These are phyloP conservation scores for Calliphora vomitoria DNA, from an alignment of 2,888 invertebrate genomes.

Conservation along the genomic window DNA sequence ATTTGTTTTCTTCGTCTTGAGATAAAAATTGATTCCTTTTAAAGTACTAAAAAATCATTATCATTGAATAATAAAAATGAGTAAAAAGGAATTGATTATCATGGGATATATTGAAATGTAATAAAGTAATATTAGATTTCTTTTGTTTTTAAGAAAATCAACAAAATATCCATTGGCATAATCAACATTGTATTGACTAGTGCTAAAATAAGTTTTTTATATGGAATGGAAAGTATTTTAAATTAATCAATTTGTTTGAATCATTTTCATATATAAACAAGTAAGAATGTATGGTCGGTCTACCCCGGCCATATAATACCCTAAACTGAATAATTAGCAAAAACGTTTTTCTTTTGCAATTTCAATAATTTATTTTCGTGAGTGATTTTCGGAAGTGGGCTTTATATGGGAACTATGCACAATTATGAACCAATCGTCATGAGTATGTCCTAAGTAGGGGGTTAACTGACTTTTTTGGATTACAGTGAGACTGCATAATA, in stretches of 20 bases:
- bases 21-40: slow-evolving; percentile 57
- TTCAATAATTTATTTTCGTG: too few species aligned
- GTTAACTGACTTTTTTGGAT: too few species aligned
- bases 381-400: too few species aligned
- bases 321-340: too few species aligned
- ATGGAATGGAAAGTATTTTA: background rate
- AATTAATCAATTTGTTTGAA: background rate
- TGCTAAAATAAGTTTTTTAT: background rate
- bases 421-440: too few species aligned
- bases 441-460: too few species aligned
- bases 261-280: background rate
- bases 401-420: too few species aligned
- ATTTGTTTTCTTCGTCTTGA: slow-evolving; percentile 41
- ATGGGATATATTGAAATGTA: slow-evolving; percentile 54
- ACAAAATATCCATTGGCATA: slow-evolving; percentile 9
- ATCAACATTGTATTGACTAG: slow-evolving; percentile 1
- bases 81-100: slow-evolving; percentile 43
- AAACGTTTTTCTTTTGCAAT: too few species aligned
- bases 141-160: slow-evolving; percentile 23
- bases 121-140: slow-evolving; percentile 23
- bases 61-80: slow-evolving; percentile 18
- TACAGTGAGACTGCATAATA: too few species aligned
- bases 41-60: slow-evolving; percentile 35
- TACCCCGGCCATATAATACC: too few species aligned
- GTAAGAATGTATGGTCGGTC: too few species aligned